A percentile compares a stretch with the other conserved stretches of the same genome.
Evolutionary conservation across 2,113 vertebrate species (phyloP).

Genomic region (Elephas maximus): DNA sequence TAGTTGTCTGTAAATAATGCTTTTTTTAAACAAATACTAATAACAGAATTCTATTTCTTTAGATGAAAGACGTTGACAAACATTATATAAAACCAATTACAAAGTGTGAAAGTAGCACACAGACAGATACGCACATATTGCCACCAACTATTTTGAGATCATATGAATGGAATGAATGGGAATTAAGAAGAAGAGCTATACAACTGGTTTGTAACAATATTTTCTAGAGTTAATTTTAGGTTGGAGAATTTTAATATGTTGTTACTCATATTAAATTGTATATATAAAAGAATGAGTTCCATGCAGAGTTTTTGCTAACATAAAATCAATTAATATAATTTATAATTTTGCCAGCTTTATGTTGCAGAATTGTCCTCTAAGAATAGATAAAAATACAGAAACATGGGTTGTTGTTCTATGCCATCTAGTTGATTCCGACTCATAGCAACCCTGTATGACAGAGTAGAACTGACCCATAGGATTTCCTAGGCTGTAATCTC

Average conservation of each 20-base stretch:
- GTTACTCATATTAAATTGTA: slow-evolving; percentile 12
- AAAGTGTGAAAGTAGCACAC: slow-evolving; percentile 91
- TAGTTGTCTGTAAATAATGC: not conserved
- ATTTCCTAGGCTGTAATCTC: not conserved
- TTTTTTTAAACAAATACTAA: slow-evolving; percentile 51
- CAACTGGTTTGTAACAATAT: slow-evolving; percentile 92
- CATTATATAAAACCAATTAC: slow-evolving; percentile 82
- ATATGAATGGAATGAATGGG: slow-evolving; percentile 99
- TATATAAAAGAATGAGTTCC: not conserved
- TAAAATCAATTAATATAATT: slow-evolving; percentile 21
- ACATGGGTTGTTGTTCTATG: not conserved
- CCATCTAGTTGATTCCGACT: not conserved
- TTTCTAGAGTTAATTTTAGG: slow-evolving; percentile 51
- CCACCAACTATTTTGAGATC: slow-evolving; percentile 91
- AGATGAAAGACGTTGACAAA: slow-evolving; percentile 88
- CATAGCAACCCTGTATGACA: not conserved
- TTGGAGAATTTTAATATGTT: slow-evolving; percentile 47
- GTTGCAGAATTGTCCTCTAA: slow-evolving; percentile 34
- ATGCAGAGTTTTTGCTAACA: not conserved
- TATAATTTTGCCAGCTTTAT: slow-evolving; percentile 16
- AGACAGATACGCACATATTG: slow-evolving; percentile 95
- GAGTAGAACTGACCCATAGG: not conserved
- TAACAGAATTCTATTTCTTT: slow-evolving; percentile 74
- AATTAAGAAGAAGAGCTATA: slow-evolving; percentile 95
- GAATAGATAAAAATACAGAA: slow-evolving; percentile 13